These are phyloP conservation scores for Lithophane ornitopus DNA, from an alignment of 2,888 invertebrate genomes.

Conservation along the genomic window DNA sequence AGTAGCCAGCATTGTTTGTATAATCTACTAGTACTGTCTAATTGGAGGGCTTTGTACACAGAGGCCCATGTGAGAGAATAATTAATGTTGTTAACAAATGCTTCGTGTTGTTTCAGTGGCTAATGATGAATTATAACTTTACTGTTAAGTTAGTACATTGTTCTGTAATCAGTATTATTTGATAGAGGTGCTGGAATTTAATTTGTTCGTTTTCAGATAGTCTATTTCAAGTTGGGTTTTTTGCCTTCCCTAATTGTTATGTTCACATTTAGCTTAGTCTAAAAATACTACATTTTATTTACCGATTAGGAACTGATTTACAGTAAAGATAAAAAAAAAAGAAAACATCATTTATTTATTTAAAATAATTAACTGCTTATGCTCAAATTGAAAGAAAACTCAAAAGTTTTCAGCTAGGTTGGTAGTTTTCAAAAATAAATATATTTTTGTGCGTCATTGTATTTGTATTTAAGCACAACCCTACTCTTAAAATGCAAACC, in stretches of 20 bases:
- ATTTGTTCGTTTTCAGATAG: neutral
- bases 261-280: too few species aligned
- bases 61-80: constrained; percentile 56
- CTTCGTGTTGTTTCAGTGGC: constrained; percentile 49
- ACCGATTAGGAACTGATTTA: neutral
- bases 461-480: neutral
- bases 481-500: neutral
- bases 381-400: neutral
- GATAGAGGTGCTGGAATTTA: neutral
- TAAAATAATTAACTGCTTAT: neutral
- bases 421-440: too few species aligned
- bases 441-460: neutral
- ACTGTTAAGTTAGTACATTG: constrained; percentile 30
- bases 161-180: constrained; percentile 36
- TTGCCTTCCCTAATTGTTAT: accelerated
- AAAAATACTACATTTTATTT: neutral
- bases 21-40: constrained; percentile 55
- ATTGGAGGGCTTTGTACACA: constrained; percentile 56
- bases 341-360: neutral
- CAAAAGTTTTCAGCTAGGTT: too few species aligned
- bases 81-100: constrained; percentile 65
- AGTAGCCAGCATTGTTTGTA: constrained; percentile 49
- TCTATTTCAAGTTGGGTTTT: neutral
- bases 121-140: constrained; percentile 56
- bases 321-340: neutral